Base-by-base conservation (phyloP, 2,888 invertebrate species). In the Cyclophora punctaria region DNA sequence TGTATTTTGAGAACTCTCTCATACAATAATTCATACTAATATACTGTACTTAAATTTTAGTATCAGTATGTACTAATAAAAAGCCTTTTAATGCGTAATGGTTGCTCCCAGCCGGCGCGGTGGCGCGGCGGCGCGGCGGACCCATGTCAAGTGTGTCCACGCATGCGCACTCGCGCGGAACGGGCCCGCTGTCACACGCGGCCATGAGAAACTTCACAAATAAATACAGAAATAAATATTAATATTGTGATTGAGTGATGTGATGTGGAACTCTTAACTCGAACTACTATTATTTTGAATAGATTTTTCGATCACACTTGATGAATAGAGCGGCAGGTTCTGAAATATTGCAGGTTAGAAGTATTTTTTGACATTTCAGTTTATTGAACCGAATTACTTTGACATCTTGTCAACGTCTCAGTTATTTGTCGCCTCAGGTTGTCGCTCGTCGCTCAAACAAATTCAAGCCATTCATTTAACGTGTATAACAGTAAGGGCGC, bases 161-260 rank as follows among this genome's bases (percentile, higher is more conserved):
- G 70, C 72, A 51, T 51, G 63, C 66, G 72, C 76, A 69, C 47
- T 60, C 64, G 56, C 55, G 69, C 58, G 67, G 67, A 65, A 70
- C 42, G 41, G 37, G 63, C 51, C 50, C 61, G 59, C 59, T 55
- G 60, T 55, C 56, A 57, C 45, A 47, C 50, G 51, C 56, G 46
- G 44, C 47, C 48, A 46, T 49, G 53, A 44, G 50, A 56, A 47
- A 55, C 44, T 37, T 41, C 46, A 5, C 7, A 3, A 35, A 45
- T 42, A 53, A 50, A 20, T 20, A 20, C 20, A 20, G 20, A 20
- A 20, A 57, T 57, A 57, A 46, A 52, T 53, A 57, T 53, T 48
- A 52, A 53, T 56, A 55, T 55, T 57, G 44, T 44, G 44, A 44
- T 51, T 47, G 49, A 56, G 47, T 47, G 45, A 51, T 55, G 46